phyloP scores from a whole-genome alignment of 2,888 invertebrate species.

The Ormyrus labotus region DNA sequence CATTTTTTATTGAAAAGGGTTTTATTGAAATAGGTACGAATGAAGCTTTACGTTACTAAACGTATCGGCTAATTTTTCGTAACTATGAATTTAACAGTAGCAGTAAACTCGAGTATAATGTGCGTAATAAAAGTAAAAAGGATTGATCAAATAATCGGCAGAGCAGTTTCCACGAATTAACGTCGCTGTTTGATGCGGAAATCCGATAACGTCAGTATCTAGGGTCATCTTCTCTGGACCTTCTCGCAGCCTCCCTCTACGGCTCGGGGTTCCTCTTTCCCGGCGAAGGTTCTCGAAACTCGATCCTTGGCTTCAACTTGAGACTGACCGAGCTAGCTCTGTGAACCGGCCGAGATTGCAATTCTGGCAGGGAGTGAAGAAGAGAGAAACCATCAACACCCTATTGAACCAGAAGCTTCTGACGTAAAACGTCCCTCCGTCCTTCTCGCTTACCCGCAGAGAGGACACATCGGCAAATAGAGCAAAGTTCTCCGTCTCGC shows the following conservation, averaged over 20 bases:
- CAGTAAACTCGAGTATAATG: not conserved
- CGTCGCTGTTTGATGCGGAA: constrained; percentile 44
- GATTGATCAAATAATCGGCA: constrained; percentile 26
- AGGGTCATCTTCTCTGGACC: constrained; percentile 52
- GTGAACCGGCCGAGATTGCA: constrained; percentile 22
- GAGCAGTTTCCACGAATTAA: constrained; percentile 41
- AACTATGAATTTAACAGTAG: not conserved
- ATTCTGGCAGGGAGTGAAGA: constrained; percentile 21
- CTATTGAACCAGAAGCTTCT: constrained; percentile 3
- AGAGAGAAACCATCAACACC: constrained; percentile 28
- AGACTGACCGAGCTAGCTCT: constrained; percentile 33
- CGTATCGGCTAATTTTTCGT: no score
- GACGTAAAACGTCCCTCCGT: not conserved
- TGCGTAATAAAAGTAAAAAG: not conserved
- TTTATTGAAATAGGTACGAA: no score
- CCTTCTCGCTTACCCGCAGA: not conserved
- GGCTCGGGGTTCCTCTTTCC: constrained; percentile 25
- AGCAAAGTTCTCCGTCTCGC: constrained; percentile 14
- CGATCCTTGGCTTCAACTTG: constrained; percentile 41
- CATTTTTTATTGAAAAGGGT: no score
- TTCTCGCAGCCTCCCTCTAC: constrained; percentile 24
- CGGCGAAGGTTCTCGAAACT: constrained; percentile 49
- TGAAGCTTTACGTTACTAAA: no score
- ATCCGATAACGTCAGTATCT: constrained; percentile 47
- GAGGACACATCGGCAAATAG: not conserved